Base-by-base conservation (phyloP, 1,140 invertebrate species). In the Vanessa atalanta region DNA sequence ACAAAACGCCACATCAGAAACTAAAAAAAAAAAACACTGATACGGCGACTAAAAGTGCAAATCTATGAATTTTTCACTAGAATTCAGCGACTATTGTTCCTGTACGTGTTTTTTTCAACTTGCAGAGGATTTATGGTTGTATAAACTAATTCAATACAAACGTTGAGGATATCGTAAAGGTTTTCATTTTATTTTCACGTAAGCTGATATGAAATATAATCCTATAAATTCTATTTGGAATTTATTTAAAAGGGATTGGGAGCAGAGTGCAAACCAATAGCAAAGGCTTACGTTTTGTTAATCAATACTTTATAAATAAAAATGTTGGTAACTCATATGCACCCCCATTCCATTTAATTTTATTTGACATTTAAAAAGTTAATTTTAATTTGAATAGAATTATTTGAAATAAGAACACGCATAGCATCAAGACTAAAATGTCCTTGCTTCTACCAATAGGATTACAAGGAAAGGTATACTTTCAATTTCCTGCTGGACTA, bases 11-110 rank as follows among this genome's bases (percentile, higher is more conserved):
- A 23, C 53, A 20, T 57, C 53, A 57, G 50, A 53, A 57, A 57
- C 11, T 57, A 23, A 57, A 57, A 57, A 57, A 60, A 61, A 61
- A n/a, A 60, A 26, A 13, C 57, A 13, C 2, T 26, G 53, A 57
- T 57, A 37, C 53, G 71, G 53, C 65, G 61, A 51, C 64, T 63
- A 70, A 68, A 71, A 76, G 15, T 71, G 69, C 37, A 53, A 55
- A 68, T 71, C 65, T 72, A 72, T 76, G 70, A 76, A 76, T 72
- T 68, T 76, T 76, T 76, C 65, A 76, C 74, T 72, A 72, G 55
- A 68, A 68, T 73, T 73, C 47, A 73, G 48, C 74, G 48, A 51
- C 65, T 57, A 76, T 76, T 76, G 70, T 76, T 65, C 65, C n/a
- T 67, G 43, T 72, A 68, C 70, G 50, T 71, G 65, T 68, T 67